phyloP scores from a whole-genome alignment of 2,113 vertebrate genomes.

The Lipotes vexillifer region DNA sequence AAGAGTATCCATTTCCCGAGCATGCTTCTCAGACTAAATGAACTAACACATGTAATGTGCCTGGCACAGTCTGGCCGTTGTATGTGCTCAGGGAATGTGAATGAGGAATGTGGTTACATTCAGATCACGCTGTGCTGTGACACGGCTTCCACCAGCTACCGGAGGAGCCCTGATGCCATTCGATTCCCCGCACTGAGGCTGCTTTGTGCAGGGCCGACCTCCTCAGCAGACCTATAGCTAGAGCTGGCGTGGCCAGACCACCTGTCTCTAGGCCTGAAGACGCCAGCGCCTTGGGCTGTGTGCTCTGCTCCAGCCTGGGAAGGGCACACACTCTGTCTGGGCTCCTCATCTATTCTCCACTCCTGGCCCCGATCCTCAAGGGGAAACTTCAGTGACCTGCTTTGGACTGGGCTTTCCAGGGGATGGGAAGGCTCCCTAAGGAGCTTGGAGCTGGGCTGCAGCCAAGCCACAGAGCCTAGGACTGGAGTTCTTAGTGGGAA shows the following conservation, averaged over 20 bases:
- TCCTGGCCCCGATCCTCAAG: too few relatives aligned
- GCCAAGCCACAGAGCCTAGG: background rate
- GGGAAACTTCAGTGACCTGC: background rate
- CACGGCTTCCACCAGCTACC: background rate
- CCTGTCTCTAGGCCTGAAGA: background rate
- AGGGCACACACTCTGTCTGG: background rate
- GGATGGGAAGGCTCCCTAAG: background rate
- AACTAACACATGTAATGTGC: rapidly evolving
- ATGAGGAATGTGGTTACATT: rapidly evolving
- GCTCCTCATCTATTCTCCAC: background rate
- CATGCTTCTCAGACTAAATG: background rate
- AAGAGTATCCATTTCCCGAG: background rate
- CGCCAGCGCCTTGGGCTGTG: background rate
- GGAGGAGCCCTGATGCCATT: rapidly evolving
- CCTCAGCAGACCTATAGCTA: background rate
- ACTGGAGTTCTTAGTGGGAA: background rate
- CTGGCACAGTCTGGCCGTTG: rapidly evolving
- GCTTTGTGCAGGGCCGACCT: background rate
- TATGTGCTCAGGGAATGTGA: background rate
- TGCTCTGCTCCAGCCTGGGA: background rate
- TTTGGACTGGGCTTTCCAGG: background rate
- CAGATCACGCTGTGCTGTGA: background rate
- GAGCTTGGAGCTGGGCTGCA: background rate
- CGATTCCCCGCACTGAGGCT: rapidly evolving
- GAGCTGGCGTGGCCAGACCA: background rate